These are phyloP conservation scores for Apis dorsata DNA, from an alignment of 1,140 invertebrate species.

Conservation along the genomic window DNA sequence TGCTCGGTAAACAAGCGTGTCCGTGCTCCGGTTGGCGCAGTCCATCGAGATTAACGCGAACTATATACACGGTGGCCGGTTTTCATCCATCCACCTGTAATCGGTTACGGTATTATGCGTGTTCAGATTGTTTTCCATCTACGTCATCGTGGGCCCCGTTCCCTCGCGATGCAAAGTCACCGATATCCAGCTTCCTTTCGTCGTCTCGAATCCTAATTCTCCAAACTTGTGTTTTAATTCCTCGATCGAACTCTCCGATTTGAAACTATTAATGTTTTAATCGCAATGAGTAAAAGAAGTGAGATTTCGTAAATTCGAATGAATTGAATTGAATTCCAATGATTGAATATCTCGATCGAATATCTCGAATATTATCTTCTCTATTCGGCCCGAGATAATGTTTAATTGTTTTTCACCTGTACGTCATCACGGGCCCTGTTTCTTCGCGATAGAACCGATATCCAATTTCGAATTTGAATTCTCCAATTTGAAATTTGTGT, in stretches of 20 bases:
- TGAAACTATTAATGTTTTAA: too few species aligned
- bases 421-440: neutral
- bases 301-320: too few species aligned
- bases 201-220: too few species aligned
- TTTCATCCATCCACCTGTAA: slow-evolving; percentile 1
- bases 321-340: too few species aligned
- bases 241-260: too few species aligned
- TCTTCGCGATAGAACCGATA: too few species aligned
- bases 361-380: too few species aligned
- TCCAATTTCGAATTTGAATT: too few species aligned
- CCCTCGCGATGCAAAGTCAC: neutral
- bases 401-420: slow-evolving; percentile 18
- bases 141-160: neutral
- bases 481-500: too few species aligned
- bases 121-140: slow-evolving; percentile 22
- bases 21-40: slow-evolving; percentile 31
- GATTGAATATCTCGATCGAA: too few species aligned
- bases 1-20: slow-evolving; percentile 55
- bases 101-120: neutral
- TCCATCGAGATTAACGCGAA: slow-evolving; percentile 46
- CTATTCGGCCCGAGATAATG: too few species aligned
- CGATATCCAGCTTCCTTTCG: neutral
- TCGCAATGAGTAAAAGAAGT: too few species aligned
- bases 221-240: neutral
- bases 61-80: slow-evolving; percentile 6